Base-by-base conservation (phyloP, 2,797 vertebrate species). In the Carapus acus region DNA sequence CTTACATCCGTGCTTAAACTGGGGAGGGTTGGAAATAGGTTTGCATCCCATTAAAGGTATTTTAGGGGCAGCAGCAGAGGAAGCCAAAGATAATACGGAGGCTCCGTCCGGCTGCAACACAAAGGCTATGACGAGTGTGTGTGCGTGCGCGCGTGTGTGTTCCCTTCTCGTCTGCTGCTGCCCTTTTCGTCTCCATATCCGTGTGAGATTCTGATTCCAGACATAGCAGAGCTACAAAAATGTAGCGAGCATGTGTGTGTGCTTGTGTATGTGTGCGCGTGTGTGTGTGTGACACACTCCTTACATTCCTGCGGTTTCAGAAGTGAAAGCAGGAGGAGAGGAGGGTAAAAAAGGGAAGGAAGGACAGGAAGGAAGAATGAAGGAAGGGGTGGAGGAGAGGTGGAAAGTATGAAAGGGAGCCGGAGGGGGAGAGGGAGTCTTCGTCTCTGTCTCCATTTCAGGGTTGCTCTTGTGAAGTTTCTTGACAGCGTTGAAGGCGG, bases 401-500 rank as follows among this genome's bases (percentile, higher is more conserved):
- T n/a, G n/a, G n/a, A n/a, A n/a, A n/a, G n/a, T n/a, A n/a, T n/a
- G n/a, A n/a, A n/a, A n/a, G n/a, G n/a, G n/a, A n/a, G n/a, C n/a
- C n/a, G n/a, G n/a, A n/a, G n/a, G n/a, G n/a, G n/a, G n/a, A n/a
- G n/a, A n/a, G n/a, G n/a, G n/a, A n/a, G n/a, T n/a, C n/a, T n/a
- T 27, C 24, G 4, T 27, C 5, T 63, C 37, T 49, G 44, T 43
- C 56, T 57, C 47, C 19, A 21, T 27, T 22, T 61, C 57, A 31
- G 13, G 3, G 31, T 33, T 18, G 4, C 46, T 62, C 36, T 56
- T 76, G 58, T 64, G 49, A 71, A 75, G 59, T 49, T 69, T 85
- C 80, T 82, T 83, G 77, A 78, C 76, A 33, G 69, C 42, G 60
- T 69, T 45, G 5, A 62, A 65, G 62, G 76, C 3, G 4, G 58